Base-by-base conservation (phyloP, 2,113 vertebrate species). In the Trinectes maculatus region DNA sequence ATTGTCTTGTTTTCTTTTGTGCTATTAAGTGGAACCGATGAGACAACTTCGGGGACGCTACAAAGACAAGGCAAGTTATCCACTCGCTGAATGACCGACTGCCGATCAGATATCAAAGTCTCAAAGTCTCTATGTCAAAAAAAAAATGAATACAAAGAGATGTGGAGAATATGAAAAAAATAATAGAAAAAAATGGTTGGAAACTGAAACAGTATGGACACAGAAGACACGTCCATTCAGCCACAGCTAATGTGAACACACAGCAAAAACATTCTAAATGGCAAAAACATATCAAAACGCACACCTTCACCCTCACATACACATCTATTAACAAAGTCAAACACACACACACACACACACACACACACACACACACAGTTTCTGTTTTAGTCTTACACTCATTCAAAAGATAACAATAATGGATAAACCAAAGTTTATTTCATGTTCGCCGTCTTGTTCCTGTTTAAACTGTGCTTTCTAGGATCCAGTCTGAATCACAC, bases 381-480 rank as follows among this genome's bases (percentile, higher is more conserved):
- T n/a, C n/a, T n/a, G n/a, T n/a, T n/a, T n/a, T n/a, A n/a, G n/a
- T n/a, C n/a, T n/a, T n/a, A n/a, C n/a, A n/a, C n/a, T n/a, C n/a
- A n/a, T n/a, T 70, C 36, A 39, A 71, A 69, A 42, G 19, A 56
- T 53, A 69, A 72, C 74, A 76, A 60, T 22, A 31, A 82, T 66
- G 56, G 40, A 59, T 66, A 34, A 82, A 65, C 36, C 74, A 75
- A 59, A 47, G 59, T 78, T 71, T 49, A 19, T 85, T 49, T 77
- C 8, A 55, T 77, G 65, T 40, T 63, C 51, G 26, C 58, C 26
- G 37, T 55, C 61, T 77, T 9, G 8, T 53, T 77, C 59, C 67
- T 19, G 52, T 78, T 98, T 91, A 97, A 86, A 99, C 94, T 49
- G 95, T 95, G 91, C 95, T 98, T 91, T 97, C 95, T 86, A 96